These are phyloP conservation scores for Ploceus nigricollis DNA, from an alignment of 2,113 vertebrate species.

Conservation along the genomic window DNA sequence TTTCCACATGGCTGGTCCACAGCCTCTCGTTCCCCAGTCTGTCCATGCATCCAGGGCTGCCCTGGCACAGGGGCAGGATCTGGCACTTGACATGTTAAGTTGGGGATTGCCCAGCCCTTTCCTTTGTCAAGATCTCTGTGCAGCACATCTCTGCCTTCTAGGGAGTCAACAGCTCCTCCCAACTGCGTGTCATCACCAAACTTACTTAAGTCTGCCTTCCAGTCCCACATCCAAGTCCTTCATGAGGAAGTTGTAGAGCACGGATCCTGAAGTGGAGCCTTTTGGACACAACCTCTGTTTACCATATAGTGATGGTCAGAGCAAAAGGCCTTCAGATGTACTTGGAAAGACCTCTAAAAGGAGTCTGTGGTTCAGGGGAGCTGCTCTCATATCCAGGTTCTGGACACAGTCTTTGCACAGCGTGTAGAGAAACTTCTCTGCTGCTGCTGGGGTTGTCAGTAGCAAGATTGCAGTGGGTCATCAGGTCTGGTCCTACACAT, in stretches of 20 bases:
- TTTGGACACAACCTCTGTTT: background rate
- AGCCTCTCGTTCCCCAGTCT: background rate
- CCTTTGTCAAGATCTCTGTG: background rate
- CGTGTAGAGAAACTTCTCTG: background rate
- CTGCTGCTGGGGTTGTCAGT: background rate
- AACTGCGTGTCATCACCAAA: background rate
- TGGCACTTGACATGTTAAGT: accelerated
- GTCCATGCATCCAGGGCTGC: background rate
- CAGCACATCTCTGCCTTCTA: background rate
- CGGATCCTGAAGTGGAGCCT: accelerated
- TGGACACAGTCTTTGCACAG: background rate
- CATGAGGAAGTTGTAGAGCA: background rate
- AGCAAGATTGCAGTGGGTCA: background rate
- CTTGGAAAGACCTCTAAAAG: background rate
- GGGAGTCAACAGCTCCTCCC: background rate
- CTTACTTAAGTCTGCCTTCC: background rate
- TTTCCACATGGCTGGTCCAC: background rate
- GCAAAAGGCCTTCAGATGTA: background rate
- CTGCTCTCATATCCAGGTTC: background rate
- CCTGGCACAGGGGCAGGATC: background rate
- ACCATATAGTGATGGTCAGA: background rate
- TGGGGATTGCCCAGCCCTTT: background rate
- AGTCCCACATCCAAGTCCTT: background rate
- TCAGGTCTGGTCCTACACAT: background rate
- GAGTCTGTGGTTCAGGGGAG: background rate